Evolutionary conservation across 2,888 invertebrate genomes (phyloP), one percentile per base, ranked within the genome.

Genomic region (Cephus sareptanus): DNA sequence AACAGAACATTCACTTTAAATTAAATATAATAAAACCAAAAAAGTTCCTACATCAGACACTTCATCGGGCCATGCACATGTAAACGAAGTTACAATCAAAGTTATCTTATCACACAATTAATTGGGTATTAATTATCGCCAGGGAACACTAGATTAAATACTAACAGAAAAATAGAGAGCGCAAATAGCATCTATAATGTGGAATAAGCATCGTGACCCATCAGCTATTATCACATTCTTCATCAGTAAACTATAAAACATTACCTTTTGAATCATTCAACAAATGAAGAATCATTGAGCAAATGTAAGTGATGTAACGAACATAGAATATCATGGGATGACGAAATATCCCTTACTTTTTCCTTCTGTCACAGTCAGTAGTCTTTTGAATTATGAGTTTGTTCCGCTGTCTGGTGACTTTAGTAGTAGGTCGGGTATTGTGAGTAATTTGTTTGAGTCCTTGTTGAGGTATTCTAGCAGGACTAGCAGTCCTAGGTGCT

Each of bases 391-490:
- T 96, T 80, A 97, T 95, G 23, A 97, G 93, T 89, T 97, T 97
- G 90, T 97, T 97, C 89, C 95, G 95, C 89, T 96, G 95, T 81
- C 96, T 94, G 0, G 96, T 97, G 56, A 97, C 96, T 92, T 95
- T 96, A 1, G 97, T 96, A 40, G 94, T 94, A 0, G 95, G 94
- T 40, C 93, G 90, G 70, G 94, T 93, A 37, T 93, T 93, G 0
- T 94, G 94, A 31, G 90, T 88, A 56, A 95, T 93, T 87, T 95
- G 95, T 79, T 95, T 94, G 73, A 95, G 90, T 85, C 95, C 95
- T 87, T 95, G 95, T 87, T 94, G 94, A 37, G 95, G 94, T 87
- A 95, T 94, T 68, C 93, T 90, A 0, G 93, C 92, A 11, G 92
- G 88, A 84, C 88, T 87, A 2, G 82, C 75, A 35, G 83, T 70